Base-by-base conservation (phyloP, 2,888 invertebrate species). In the Stomorhina lunata region DNA sequence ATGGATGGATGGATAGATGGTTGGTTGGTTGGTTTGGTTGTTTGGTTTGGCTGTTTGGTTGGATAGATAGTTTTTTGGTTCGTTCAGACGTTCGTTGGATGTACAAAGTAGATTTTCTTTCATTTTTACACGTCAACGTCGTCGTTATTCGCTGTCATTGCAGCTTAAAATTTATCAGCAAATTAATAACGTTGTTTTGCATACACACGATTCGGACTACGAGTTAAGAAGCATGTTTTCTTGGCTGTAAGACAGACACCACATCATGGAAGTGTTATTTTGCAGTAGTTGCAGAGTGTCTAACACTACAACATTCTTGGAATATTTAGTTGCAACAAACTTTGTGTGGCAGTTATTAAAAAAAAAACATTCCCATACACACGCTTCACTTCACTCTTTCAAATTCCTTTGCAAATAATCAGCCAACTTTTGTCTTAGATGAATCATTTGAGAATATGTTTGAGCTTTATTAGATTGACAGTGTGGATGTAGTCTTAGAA, bases 161-260 rank as follows among this genome's bases (percentile, higher is more conserved):
- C 57, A 61, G 82, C 82, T 82, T 82, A 82, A 79, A 82, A 82
- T 82, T 82, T 78, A 79, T 82, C 82, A 82, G 82, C 75, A 71
- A 79, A 82, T 82, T 82, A 79, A 82, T 82, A 79, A 82, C 65
- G 82, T 76, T 76, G 79, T 71, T 79, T 66, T 76, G 71, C 69
- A 76, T 79, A 79, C 40, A 73, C 22, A 4, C 27, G n/a, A 20
- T 20, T 20, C 29, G 9, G 17, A 17, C 5, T 43, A n/a, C n/a
- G 48, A 10, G 48, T 10, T 20, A 48, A 10, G 48, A 22, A 22
- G 48, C 22, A 50, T 25, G 22, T 22, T n/a, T n/a, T n/a, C n/a
- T n/a, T n/a, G 43, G 22, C 1, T 15, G n/a, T n/a, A n/a, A n/a
- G n/a, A n/a, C n/a, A n/a, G n/a, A n/a, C n/a, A n/a, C n/a, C n/a